Percentiles rank a stretch among this genome's conserved stretches.
These are phyloP conservation scores for Scomber japonicus DNA, from an alignment of 2,113 vertebrate species.

Conservation along the genomic window DNA sequence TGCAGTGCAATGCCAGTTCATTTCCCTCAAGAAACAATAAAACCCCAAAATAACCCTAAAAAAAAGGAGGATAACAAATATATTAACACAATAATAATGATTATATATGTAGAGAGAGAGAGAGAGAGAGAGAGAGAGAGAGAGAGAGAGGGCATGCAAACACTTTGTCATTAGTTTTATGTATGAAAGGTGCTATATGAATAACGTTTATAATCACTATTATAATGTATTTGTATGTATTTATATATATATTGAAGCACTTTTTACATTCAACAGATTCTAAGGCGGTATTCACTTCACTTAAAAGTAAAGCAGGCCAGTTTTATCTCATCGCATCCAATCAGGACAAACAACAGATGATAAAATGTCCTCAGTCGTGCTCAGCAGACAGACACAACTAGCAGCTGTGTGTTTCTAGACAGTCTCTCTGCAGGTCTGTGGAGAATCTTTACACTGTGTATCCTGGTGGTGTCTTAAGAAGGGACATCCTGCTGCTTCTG, in stretches of 20 bases:
- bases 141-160: too few relatives aligned
- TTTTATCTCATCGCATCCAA: background rate
- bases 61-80: too few relatives aligned
- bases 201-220: too few relatives aligned
- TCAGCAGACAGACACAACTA: constrained; percentile 22
- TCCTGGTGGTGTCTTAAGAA: background rate
- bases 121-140: too few relatives aligned
- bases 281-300: background rate
- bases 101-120: too few relatives aligned
- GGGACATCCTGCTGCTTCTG: background rate
- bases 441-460: background rate
- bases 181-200: too few relatives aligned
- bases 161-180: too few relatives aligned
- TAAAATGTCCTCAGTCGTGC: background rate
- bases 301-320: background rate
- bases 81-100: too few relatives aligned
- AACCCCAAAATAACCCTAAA: background rate
- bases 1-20: background rate
- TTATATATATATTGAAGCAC: too few relatives aligned
- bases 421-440: background rate
- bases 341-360: constrained; percentile 45
- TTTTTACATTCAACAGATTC: background rate
- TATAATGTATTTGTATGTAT: too few relatives aligned
- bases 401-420: constrained; percentile 28
- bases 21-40: background rate